These are phyloP conservation scores for Notothenia rossii DNA, from an alignment of 2,113 vertebrate species.

Conservation along the genomic window DNA sequence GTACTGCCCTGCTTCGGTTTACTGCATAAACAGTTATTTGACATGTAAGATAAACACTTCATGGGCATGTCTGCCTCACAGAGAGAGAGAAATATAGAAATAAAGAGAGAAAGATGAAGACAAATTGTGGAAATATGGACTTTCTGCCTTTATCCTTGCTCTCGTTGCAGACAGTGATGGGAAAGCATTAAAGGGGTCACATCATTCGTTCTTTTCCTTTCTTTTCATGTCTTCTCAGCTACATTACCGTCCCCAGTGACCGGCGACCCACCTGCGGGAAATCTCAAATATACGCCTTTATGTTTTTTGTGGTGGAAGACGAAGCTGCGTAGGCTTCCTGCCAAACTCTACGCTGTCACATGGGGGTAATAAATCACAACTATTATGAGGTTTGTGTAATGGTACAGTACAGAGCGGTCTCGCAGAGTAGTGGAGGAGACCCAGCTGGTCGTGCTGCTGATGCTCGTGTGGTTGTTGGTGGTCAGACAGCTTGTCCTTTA, in stretches of 20 bases:
- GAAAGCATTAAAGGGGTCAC: conserved; percentile 25
- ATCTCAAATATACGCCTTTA: conserved; percentile 47
- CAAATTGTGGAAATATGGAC: conserved; percentile 44
- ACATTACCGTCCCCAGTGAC: conserved; percentile 27
- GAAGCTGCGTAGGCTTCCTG: conserved; percentile 56
- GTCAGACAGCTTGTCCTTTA: conserved; percentile 64
- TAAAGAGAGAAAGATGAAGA: background rate
- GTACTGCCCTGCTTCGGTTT: conserved; percentile 44
- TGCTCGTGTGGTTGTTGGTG: conserved; percentile 62
- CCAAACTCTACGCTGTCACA: conserved; percentile 68
- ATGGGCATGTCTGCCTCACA: conserved; percentile 41
- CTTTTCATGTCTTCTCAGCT: conserved; percentile 14
- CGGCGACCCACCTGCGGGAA: conserved; percentile 43
- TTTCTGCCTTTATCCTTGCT: conserved; percentile 17
- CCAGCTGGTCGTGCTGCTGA: conserved; percentile 50
- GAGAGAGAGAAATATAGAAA: conserved; percentile 4
- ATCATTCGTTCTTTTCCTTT: conserved; percentile 30
- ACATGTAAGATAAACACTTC: conserved; percentile 65
- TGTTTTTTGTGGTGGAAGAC: conserved; percentile 68
- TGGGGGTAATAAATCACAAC: conserved; percentile 76
- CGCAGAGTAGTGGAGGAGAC: conserved; percentile 38
- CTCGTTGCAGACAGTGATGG: conserved; percentile 8
- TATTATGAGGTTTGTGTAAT: conserved; percentile 77
- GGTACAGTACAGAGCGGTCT: conserved; percentile 43
- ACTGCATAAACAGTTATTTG: conserved; percentile 66